Conservation (phyloP, 92 coral and sea anemone species). For the Phymanthus crucifer region DNA sequence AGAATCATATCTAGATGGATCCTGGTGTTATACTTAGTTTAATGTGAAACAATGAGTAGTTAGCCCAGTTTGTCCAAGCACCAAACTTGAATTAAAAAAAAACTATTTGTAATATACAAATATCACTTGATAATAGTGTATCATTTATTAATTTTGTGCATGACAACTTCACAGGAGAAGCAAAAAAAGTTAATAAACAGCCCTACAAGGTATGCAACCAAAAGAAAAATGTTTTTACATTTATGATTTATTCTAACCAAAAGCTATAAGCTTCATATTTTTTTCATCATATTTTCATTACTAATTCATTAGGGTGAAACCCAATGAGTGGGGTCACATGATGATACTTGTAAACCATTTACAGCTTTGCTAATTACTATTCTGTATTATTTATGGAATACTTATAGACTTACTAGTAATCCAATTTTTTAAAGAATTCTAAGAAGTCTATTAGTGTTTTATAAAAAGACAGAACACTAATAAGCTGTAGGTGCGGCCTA, state of each 20-base stretch:
- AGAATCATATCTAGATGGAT: neutral
- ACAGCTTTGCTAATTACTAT: too few relatives aligned
- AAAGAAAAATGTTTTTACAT: neutral
- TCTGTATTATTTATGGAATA: too few relatives aligned
- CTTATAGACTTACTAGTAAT: too few relatives aligned
- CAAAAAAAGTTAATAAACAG: neutral
- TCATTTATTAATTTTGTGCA: conserved; percentile 1
- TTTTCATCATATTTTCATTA: too few relatives aligned
- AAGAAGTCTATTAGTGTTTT: too few relatives aligned
- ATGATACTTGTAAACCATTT: neutral
- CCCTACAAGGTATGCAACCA: conserved; percentile 3
- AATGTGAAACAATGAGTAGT: neutral
- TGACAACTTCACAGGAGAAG: neutral
- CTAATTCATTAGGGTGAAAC: neutral
- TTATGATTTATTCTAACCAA: neutral
- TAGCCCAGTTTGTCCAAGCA: neutral
- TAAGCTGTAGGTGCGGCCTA: too few relatives aligned
- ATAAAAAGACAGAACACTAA: too few relatives aligned
- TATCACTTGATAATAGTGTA: neutral
- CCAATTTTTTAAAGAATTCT: too few relatives aligned
- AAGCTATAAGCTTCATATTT: neutral
- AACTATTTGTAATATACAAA: neutral
- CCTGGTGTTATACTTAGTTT: neutral
- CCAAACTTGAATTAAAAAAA: neutral
- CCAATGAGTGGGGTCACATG: neutral